Evolutionary conservation across 2,888 invertebrate species (phyloP), one percentile per base, ranked within the genome.

Genomic region (Amaurobius ferox): DNA sequence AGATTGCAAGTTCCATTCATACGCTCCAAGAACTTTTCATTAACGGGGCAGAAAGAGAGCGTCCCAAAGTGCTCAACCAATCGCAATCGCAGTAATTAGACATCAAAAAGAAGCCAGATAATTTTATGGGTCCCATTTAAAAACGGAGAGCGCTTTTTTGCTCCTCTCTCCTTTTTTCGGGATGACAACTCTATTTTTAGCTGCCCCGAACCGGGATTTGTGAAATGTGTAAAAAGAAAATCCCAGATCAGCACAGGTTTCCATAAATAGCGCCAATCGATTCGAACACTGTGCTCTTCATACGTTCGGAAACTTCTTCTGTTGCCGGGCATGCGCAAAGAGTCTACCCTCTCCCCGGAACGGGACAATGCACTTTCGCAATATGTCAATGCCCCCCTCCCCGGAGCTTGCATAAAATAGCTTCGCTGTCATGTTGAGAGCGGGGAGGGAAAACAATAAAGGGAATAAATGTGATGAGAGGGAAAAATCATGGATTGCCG

Each of bases 261-360:
- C 83, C 67, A 85, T 72, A 85, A 85, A 85, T 85, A 85, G 83
- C 71, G 62, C 77, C 83, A 77, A 85, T 85, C 83, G 83, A 85
- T 85, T 30, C 40, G 55, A 76, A n/a, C n/a, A n/a, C 70, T 70
- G 76, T 62, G 5, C 39, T 76, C 76, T 85, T 77, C 72, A 77
- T 77, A 77, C 77, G 71, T 76, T 77, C 26, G 55, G 70, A 76
- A 83, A 83, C 83, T 83, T 83, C 83, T 83, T 64, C 48, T 28
- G 66, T 23, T n/a, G n/a, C 0, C 7, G 70, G 32, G 74, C 81
- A 70, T 81, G 74, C 68, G 74, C 64, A 16, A 0, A 19, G 30
- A 76, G 67, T 79, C 64, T 61, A 62, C 28, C 30, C 23, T 26
- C n/a, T 61, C 28, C 23, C 61, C 23, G 61, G 23, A 26, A 19